Base-by-base conservation (phyloP, 2,113 vertebrate species). In the Harpagus bidentatus region DNA sequence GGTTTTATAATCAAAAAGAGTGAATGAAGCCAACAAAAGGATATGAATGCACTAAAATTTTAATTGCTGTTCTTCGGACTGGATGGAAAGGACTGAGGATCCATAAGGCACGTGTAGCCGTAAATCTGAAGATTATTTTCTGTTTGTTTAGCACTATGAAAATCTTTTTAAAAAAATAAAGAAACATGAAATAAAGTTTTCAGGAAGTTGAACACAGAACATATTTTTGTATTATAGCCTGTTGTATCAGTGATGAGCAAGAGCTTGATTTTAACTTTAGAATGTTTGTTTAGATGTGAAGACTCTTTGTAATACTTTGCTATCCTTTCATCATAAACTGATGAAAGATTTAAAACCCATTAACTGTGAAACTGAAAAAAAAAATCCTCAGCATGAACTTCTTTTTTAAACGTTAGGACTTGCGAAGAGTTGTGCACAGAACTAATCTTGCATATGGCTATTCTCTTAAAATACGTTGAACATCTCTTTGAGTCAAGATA, bases 81-180 rank as follows among this genome's bases (percentile, higher is more conserved):
- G 97, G 98, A 95, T 99, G 98, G 97, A 99, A 99, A 56, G 99
- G 99, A 89, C 99, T 99, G 97, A 99, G 98, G 94, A 99, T 98
- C 98, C 99, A 99, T 92, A 99, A 98, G 50, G 99, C 99, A 71
- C 98, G 98, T 3, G 99, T 99, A 98, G 99, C 99, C 90, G 98
- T 99, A 97, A 99, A 99, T 70, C 99, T 98, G 98, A 99, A 99
- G 98, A 99, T 99, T 93, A 98, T 99, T 97, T 99, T 99, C 88
- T 99, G 98, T 98, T 99, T 99, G 98, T 99, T 99, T 96, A 99
- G 91, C 92, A 99, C 99, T 98, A 99, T 99, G 97, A 99, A 99
- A 47, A 99, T 98, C 99, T 99, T 98, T 82, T 82, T 74, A 28
- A 31, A 87, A 89, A 86, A 89, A 88, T 2, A 86, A 78, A 56